Percentiles rank a stretch among this genome's conserved stretches.
Evolutionary conservation across 2,113 vertebrate species (phyloP).

Genomic region (Pampusana beccarii): DNA sequence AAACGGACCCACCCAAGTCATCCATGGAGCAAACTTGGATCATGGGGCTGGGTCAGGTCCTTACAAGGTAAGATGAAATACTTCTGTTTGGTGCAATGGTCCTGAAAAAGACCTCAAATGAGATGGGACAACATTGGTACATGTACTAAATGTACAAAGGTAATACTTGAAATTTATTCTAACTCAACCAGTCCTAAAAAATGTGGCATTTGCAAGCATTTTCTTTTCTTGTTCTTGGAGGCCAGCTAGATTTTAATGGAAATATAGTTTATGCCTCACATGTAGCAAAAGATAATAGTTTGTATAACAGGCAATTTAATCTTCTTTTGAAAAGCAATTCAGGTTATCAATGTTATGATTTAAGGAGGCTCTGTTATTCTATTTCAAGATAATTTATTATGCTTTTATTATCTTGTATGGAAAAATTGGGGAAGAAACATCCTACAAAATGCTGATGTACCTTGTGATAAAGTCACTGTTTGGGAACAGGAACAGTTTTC

Average conservation of each 20-base stretch:
- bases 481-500: neutral
- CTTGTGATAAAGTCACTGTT: neutral
- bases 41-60: neutral
- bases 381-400: neutral
- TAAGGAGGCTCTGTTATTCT: constrained; percentile 45
- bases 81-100: neutral
- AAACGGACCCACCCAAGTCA: neutral
- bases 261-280: neutral
- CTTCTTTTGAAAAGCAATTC: constrained; percentile 14
- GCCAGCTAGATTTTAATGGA: neutral
- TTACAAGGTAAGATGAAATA: neutral
- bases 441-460: neutral
- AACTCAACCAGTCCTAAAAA: neutral
- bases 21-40: neutral
- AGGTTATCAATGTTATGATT: constrained; percentile 27
- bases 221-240: neutral
- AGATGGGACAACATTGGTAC: neutral
- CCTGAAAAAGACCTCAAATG: neutral
- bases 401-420: neutral
- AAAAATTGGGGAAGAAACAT: neutral
- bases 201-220: constrained; percentile 8
- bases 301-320: neutral
- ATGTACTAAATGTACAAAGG: neutral
- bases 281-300: neutral
- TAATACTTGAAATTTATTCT: neutral